phyloP scores from a whole-genome alignment of 92 coral and sea anemone genomes.

The Meandrina meandrites region DNA sequence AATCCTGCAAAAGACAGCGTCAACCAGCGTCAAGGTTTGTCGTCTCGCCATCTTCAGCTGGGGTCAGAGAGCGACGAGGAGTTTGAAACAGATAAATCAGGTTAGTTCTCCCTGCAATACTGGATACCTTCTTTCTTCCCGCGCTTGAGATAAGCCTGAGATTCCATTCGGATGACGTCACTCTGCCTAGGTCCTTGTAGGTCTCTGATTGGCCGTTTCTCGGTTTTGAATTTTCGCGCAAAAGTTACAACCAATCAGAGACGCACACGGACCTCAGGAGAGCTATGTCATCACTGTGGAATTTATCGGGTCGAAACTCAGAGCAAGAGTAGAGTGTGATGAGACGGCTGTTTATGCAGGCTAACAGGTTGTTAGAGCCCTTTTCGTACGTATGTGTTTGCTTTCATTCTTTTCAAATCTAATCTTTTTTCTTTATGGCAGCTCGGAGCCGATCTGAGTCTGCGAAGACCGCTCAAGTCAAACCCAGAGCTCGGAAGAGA shows the following conservation, averaged over 20 bases:
- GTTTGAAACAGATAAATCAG: slow-evolving; percentile 57
- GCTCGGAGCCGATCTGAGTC: neutral
- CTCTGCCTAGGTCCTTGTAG: neutral
- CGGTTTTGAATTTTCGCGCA: neutral
- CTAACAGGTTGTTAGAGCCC: neutral
- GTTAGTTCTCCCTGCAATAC: slow-evolving; percentile 32
- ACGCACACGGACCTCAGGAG: neutral
- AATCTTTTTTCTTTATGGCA: neutral
- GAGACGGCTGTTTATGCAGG: neutral
- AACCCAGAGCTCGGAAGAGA: neutral
- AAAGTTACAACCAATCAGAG: neutral
- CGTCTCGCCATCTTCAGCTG: slow-evolving; percentile 8
- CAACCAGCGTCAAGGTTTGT: neutral
- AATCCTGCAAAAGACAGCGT: neutral
- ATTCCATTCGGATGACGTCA: neutral
- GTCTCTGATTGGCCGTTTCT: neutral
- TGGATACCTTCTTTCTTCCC: no score
- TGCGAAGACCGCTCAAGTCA: neutral
- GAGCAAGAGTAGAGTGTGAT: neutral
- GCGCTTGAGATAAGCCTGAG: neutral
- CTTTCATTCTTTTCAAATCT: neutral
- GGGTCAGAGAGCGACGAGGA: slow-evolving; percentile 84
- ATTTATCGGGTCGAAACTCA: neutral
- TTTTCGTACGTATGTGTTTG: neutral
- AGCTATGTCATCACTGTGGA: neutral